Base-by-base conservation (phyloP, 2,888 invertebrate genomes). In the Aspidiotus rigidus region DNA sequence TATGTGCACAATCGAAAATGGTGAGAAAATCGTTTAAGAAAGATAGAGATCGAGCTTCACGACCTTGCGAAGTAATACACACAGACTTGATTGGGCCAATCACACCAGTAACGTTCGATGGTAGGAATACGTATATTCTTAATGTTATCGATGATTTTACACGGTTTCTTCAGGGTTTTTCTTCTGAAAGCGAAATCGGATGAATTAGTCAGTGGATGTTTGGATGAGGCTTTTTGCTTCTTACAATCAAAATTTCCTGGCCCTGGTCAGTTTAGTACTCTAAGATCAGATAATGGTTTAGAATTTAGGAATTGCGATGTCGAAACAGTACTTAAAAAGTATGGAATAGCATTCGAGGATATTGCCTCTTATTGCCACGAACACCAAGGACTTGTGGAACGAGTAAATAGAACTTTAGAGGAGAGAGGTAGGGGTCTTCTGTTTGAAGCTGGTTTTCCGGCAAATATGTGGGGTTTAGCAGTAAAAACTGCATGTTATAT, bases 381-480 rank as follows among this genome's bases (percentile, higher is more conserved):
- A n/a, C n/a, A n/a, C n/a, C n/a, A n/a, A n/a, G n/a, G n/a, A n/a
- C n/a, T n/a, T n/a, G n/a, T n/a, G n/a, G n/a, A n/a, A n/a, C n/a
- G n/a, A n/a, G n/a, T n/a, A n/a, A n/a, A n/a, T n/a, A 8, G 49
- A 44, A 44, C 49, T 13, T 10, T 56, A 8, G 56, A 56, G 16
- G 56, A 56, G 16, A 8, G 56, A 8, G 16, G n/a, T 8, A 11
- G 56, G 13, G 56, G 11, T 11, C 56, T 56, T 8, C 56, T 56
- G 7, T 56, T 56, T 16, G 56, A 56, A 8, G 13, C 56, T 8
- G 56, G 56, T 10, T 56, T 56, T n/a, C 56, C 16, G 8, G 16
- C 16, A 10, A 56, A 56, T 15, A 8, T 56, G 56, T 56, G 56
- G 56, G 56, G 56, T 56, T 56, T 56, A 8, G 56, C 56, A 8